Percentiles rank a stretch among this genome's conserved stretches.
phyloP scores from a whole-genome alignment of 2,888 invertebrate genomes.

The Argyresthia albistria region DNA sequence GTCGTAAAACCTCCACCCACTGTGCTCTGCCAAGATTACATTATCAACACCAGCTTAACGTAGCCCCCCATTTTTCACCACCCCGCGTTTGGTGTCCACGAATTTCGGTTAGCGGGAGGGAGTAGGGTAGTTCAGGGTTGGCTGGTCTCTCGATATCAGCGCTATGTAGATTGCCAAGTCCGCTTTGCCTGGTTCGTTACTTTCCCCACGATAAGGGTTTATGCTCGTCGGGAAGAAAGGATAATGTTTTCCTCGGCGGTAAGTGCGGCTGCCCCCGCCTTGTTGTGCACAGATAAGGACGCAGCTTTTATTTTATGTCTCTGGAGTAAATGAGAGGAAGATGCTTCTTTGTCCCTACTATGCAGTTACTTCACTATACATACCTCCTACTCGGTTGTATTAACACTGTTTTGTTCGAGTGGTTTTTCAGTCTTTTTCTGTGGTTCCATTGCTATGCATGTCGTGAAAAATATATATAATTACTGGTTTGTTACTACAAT shows the following conservation, averaged over 20 bases:
- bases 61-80: conserved; percentile 50
- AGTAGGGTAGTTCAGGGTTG: conserved; percentile 23
- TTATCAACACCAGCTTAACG: conserved; percentile 41
- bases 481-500: too few species aligned
- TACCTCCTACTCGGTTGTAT: too few species aligned
- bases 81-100: conserved; percentile 8
- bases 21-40: conserved; percentile 65
- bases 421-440: too few species aligned
- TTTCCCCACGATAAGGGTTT: conserved; percentile 66
- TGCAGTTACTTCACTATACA: too few species aligned
- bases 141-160: conserved; percentile 60
- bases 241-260: conserved; percentile 65
- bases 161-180: conserved; percentile 64
- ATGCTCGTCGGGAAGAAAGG: conserved; percentile 60
- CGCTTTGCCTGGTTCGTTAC: conserved; percentile 33
- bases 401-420: too few species aligned
- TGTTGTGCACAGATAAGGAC: conserved; percentile 2
- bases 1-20: conserved; percentile 65
- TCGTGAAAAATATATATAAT: too few species aligned
- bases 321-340: too few species aligned
- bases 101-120: conserved; percentile 15
- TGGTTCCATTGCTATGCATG: too few species aligned
- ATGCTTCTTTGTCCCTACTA: too few species aligned
- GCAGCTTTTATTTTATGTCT: conserved; percentile 1
- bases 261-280: conserved; percentile 11